Evolutionary conservation across 2,113 vertebrate genomes (phyloP).

Genomic region (Pontoporia blainvillei): DNA sequence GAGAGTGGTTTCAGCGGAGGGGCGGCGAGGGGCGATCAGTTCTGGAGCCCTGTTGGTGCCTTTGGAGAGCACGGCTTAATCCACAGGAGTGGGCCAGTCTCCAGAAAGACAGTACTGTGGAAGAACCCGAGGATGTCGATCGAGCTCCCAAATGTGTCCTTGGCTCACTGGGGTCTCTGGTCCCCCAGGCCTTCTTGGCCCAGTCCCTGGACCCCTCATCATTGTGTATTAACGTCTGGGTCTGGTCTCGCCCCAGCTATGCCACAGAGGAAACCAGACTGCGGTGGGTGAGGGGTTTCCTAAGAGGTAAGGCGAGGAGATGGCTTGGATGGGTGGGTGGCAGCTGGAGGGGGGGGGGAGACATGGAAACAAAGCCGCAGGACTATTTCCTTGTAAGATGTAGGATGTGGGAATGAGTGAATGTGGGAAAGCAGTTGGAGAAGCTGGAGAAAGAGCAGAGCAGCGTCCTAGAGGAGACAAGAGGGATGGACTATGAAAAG

Average conservation of each 20-base stretch:
- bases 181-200: not conserved
- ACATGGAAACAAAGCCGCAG: rapidly evolving
- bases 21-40: rapidly evolving
- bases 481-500: not conserved
- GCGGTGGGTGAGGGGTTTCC: not conserved
- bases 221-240: not conserved
- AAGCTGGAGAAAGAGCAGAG: not conserved
- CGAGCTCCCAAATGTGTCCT: too few species aligned
- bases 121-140: rapidly evolving
- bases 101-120: not conserved
- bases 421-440: too few species aligned
- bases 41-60: not conserved
- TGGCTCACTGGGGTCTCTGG: not conserved
- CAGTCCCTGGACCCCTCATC: not conserved
- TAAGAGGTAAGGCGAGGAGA: not conserved
- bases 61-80: not conserved
- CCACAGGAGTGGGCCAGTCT: not conserved
- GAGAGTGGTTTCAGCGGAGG: not conserved
- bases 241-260: not conserved
- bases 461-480: not conserved
- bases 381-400: not conserved
- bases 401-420: not conserved
- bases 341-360: rapidly evolving
- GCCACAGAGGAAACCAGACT: not conserved
- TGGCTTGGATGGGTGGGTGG: rapidly evolving